Evolutionary conservation across 2,113 vertebrate genomes (phyloP), one percentile per base, ranked within the genome.

Genomic region (Dinomys branickii): DNA sequence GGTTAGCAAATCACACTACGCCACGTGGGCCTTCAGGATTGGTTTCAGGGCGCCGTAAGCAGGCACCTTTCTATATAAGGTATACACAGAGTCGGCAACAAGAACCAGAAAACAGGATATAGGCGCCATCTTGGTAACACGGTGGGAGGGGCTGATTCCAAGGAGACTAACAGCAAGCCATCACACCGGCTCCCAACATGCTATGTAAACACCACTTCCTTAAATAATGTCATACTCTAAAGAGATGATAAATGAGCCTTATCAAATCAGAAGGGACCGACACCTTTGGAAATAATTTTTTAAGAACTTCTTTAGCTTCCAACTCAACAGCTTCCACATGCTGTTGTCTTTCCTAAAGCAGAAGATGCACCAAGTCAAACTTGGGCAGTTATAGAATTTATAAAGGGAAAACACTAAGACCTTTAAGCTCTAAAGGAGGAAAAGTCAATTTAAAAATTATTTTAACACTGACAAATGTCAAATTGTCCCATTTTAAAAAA

Each of bases 231-330:
- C 44, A 9, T 54, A 90, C 10, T 24, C 28, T 81, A 50, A 75
- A 61, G 86, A 85, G 90, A 82, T 54, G 63, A 81, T 22, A 83
- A 95, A 89, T 91, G 59, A 47, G 41, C 96, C 97, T 99, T 99
- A 99, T 98, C 99, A 99, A 98, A 56, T 98, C 98, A 77, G 98
- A 98, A 96, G 99, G 98, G 61, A 99, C 98, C 97, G 99, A 99
- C 80, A 99, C 99, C 20, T 98, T 97, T 44, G 99, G 99, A 97
- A 99, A 99, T 86, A 99, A 98, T 97, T 99, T 99, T 98, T 99
- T 99, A 86, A 99, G 98, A 90, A 99, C 98, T 13, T 99, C 97
- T 95, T 99, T 98, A n/a, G 99, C 99, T 97, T 99, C 99, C 1
- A 99, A 98, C 96, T 99, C 99, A n/a, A 98, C 98, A 67, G 94